These are phyloP conservation scores for Zaprionus davidi DNA, from an alignment of 1,140 invertebrate species.

Conservation along the genomic window DNA sequence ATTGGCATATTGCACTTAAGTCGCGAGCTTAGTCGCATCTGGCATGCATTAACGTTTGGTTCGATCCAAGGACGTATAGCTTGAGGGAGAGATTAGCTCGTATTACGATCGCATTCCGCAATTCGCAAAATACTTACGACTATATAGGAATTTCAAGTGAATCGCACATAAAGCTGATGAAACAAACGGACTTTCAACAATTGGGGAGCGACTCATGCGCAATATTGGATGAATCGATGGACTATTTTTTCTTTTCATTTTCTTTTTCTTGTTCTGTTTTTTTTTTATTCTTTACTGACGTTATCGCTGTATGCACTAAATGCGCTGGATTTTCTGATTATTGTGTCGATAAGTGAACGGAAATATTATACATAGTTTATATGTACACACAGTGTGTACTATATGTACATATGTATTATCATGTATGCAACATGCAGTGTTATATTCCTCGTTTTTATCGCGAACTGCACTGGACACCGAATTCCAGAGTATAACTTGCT, in stretches of 20 bases:
- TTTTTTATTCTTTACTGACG: constrained; percentile 1
- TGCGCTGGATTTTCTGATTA: constrained; percentile 18
- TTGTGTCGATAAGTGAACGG: constrained; percentile 25
- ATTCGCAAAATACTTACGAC: background rate
- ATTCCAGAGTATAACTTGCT: too few species aligned
- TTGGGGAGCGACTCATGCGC: constrained; percentile 9
- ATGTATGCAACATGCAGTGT: background rate
- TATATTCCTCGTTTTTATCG: background rate
- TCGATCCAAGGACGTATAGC: constrained; percentile 2
- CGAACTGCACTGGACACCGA: background rate
- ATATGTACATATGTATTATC: too few species aligned
- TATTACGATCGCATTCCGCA: background rate
- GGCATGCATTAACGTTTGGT: constrained; percentile 9
- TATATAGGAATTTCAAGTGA: background rate
- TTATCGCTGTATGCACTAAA: constrained; percentile 18
- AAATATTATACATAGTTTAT: constrained; percentile 17
- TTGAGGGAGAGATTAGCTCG: background rate
- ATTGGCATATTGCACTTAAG: constrained; percentile 11
- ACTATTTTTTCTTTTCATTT: background rate
- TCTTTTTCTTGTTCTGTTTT: constrained; percentile 1
- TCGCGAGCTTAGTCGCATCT: constrained; percentile 34
- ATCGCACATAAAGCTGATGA: constrained; percentile 14
- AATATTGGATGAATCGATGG: constrained; percentile 26
- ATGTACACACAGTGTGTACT: background rate
- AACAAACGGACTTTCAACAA: constrained; percentile 29